These are phyloP conservation scores for Nymphicus hollandicus DNA, from an alignment of 2,113 vertebrate genomes.

Conservation along the genomic window DNA sequence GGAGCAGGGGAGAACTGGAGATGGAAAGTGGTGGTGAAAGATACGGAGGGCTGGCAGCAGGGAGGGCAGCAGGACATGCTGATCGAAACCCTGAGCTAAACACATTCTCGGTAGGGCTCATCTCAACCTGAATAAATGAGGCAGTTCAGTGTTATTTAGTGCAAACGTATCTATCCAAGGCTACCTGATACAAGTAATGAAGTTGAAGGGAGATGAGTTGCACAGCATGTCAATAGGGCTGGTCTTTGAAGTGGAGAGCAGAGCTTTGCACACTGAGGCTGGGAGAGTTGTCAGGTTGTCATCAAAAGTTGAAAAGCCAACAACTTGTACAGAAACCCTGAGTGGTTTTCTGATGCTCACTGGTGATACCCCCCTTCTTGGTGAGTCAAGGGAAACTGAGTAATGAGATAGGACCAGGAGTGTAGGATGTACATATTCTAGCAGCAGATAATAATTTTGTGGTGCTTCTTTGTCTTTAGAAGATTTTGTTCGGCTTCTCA, in stretches of 20 bases:
- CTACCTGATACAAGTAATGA: background rate
- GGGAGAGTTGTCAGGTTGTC: background rate
- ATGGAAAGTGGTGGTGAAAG: background rate
- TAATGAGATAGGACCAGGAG: background rate
- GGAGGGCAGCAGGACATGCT: background rate
- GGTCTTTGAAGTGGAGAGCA: background rate
- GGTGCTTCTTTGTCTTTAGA: background rate
- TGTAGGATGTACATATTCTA: background rate
- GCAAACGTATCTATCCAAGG: background rate
- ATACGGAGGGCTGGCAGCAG: background rate
- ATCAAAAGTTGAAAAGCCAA: background rate
- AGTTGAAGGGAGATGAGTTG: background rate
- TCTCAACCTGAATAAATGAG: background rate
- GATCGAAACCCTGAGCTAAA: background rate
- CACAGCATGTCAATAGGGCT: background rate
- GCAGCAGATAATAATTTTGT: background rate
- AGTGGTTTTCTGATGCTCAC: background rate
- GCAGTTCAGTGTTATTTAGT: background rate
- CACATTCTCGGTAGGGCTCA: background rate
- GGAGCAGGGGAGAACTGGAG: background rate
- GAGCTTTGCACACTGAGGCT: background rate
- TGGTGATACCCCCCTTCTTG: background rate
- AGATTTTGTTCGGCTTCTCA: background rate
- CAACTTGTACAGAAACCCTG: background rate
- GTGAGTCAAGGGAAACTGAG: background rate